Evolutionary conservation across 2,888 invertebrate species (phyloP).

Genomic region (Caenorhabditis sp.): DNA sequence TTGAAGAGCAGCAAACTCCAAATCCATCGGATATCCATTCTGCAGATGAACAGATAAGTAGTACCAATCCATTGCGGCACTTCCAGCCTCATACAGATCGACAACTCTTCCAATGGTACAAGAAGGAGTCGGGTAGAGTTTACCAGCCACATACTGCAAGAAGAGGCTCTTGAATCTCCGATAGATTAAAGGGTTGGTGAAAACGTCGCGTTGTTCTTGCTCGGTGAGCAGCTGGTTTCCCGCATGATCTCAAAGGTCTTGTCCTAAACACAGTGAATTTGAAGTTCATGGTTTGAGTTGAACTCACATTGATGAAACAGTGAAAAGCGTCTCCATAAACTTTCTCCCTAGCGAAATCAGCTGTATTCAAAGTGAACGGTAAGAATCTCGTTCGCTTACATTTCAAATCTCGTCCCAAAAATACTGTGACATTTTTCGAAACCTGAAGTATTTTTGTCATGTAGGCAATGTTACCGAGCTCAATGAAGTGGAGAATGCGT

Average conservation of each 20-base stretch:
- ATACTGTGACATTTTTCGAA: not conserved
- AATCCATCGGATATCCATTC: not conserved
- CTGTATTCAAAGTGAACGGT: not conserved
- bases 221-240: not conserved
- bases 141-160: not conserved
- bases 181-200: not conserved
- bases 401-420: not conserved
- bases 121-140: constrained; percentile 2
- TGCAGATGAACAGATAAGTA: not conserved
- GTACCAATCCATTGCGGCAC: not conserved
- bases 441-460: constrained; percentile 20
- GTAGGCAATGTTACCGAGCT: constrained; percentile 10
- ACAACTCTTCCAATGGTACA: constrained; percentile 4
- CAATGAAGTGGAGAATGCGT: not conserved
- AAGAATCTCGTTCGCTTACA: not conserved
- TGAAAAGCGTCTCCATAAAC: constrained; percentile 39
- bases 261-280: not conserved
- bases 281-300: no score
- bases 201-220: no score
- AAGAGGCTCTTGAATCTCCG: not conserved
- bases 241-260: not conserved
- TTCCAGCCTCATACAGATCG: constrained; percentile 22
- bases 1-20: not conserved
- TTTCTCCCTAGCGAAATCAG: not conserved
- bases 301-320: constrained; percentile 47